Evolutionary conservation across 2,113 vertebrate species (phyloP), one percentile per base, ranked within the genome.

Genomic region (Anarrhichthys ocellatus): DNA sequence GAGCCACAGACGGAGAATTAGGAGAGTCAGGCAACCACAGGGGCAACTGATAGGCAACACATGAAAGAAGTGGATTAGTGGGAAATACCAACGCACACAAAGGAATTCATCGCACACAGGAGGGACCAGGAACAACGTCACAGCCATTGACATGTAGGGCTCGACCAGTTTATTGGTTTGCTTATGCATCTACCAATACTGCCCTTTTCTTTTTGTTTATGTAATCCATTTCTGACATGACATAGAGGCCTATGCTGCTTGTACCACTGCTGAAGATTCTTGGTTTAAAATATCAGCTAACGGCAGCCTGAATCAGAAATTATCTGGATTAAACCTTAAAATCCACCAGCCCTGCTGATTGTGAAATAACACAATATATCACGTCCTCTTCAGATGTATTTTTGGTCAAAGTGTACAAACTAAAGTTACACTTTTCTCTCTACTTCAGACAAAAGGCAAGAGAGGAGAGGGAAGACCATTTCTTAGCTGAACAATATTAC

Each of bases 31-130:
- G 78, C 59, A 69, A 71, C 85, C 70, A 58, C 82, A 32, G 75
- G 75, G 71, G 82, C 85, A 72, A 85, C 62, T 64, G 74, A 88
- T 65, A 74, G n/a, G 9, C 71, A 91, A 61, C 76, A 76, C 70
- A 73, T 38, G 50, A 80, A 84, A 68, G 80, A 81, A 68, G 89
- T 58, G 64, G 67, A 82, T 40, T 10, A 56, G 68, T 38, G 34
- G 44, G 58, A 79, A 81, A 84, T 56, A 77, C n/a, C 62, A 52
- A 84, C 40, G 42, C 63, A 64, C 58, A 71, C 0, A 0, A 34
- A 69, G 24, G n/a, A 63, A 78, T 82, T 84, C 67, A 70, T 77
- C 72, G 3, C 77, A 72, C 52, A 63, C 50, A 6, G 64, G 68
- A 59, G 61, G 9, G 40, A 32, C 36, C 27, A 63, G 46, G 36